Evolutionary conservation across 2,113 vertebrate genomes (phyloP).

Genomic region (Pseudorectes ferrugineus): DNA sequence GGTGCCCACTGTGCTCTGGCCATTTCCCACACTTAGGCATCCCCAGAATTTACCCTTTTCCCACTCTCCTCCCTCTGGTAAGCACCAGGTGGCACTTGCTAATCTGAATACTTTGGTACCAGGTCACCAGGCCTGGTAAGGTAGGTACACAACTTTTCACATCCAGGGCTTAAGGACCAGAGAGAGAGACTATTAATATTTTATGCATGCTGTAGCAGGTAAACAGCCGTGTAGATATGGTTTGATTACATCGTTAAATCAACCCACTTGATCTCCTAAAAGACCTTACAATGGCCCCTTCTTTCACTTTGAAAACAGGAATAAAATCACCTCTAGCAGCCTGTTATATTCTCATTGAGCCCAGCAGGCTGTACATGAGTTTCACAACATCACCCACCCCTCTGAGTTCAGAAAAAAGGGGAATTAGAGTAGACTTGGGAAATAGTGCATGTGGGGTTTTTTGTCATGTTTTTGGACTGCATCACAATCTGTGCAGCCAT

Average conservation of each 20-base stretch:
- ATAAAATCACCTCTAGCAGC: neutral
- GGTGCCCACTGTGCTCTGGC: accelerated
- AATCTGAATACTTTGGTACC: neutral
- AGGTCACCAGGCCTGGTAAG: neutral
- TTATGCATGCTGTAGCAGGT: neutral
- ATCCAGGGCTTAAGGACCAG: neutral
- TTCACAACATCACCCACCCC: neutral
- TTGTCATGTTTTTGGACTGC: neutral
- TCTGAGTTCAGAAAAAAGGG: neutral
- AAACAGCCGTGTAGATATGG: neutral
- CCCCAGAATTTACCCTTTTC: neutral
- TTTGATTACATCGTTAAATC: neutral
- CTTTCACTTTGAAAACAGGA: neutral
- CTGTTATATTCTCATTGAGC: neutral
- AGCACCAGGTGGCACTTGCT: neutral
- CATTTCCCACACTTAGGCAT: neutral
- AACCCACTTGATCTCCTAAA: neutral
- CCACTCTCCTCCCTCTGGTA: neutral
- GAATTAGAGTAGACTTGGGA: neutral
- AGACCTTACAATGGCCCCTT: neutral
- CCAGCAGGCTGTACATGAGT: neutral
- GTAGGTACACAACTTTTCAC: neutral
- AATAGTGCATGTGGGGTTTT: neutral
- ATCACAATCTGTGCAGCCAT: neutral
- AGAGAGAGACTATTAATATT: neutral